A percentile compares a stretch with the other conserved stretches of the same genome.
Evolutionary conservation across 2,888 invertebrate genomes (phyloP).

Genomic region (Petrolisthes manimaculis): DNA sequence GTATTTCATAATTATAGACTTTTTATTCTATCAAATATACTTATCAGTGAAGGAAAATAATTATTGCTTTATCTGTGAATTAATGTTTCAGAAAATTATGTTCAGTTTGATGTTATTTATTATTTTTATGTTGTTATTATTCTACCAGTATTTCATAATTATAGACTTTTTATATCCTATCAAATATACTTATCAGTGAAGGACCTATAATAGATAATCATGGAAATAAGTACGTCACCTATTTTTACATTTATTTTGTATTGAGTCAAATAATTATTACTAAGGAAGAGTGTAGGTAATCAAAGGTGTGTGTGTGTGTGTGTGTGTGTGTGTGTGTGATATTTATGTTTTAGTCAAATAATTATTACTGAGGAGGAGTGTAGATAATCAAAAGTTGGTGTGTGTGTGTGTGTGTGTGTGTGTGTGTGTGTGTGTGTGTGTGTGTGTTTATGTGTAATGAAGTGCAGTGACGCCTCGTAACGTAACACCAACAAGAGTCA

Average conservation of each 20-base stretch:
- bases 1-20: not conserved
- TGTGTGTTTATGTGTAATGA: not conserved
- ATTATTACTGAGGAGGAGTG: not conserved
- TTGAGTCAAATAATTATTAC: not conserved
- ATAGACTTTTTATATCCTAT: too few species aligned
- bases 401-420: conserved; percentile 5
- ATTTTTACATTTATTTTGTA: too few species aligned
- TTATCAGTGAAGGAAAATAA: too few species aligned
- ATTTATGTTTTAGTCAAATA: not conserved
- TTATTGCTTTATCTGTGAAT: too few species aligned
- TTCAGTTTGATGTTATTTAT: too few species aligned
- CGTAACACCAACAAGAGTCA: not conserved
- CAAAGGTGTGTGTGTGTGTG: not conserved
- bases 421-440: not conserved
- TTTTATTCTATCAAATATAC: too few species aligned
- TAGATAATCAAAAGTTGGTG: not conserved
- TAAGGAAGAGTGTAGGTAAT: not conserved
- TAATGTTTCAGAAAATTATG: too few species aligned
- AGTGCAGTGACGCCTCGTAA: too few species aligned
- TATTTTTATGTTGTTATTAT: too few species aligned
- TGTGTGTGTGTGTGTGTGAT: not conserved
- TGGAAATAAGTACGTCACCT: too few species aligned
- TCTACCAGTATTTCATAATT: not conserved
- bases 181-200: too few species aligned
- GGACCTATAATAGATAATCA: too few species aligned